phyloP scores from a whole-genome alignment of 1,140 invertebrate species.

The Propsilocerus akamusi region DNA sequence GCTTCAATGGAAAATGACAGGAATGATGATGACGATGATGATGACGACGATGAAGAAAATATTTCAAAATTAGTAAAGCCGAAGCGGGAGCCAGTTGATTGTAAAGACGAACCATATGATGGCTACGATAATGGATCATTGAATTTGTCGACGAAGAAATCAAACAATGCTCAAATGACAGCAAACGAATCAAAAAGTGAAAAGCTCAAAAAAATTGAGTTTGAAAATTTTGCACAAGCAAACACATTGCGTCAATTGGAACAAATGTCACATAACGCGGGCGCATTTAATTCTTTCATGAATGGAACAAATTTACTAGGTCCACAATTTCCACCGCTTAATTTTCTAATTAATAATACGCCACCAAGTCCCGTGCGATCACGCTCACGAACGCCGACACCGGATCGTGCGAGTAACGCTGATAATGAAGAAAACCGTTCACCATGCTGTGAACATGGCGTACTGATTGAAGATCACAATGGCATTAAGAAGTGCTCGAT shows the following conservation, averaged over 20 bases:
- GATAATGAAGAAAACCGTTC: background rate
- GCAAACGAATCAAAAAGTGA: background rate
- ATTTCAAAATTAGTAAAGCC: background rate
- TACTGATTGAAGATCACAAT: slow-evolving; percentile 21
- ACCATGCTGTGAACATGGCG: background rate
- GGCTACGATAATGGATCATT: slow-evolving; percentile 2
- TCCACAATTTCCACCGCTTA: slow-evolving; percentile 4
- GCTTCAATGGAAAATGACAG: slow-evolving; percentile 13
- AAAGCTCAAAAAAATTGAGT: background rate
- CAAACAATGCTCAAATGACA: background rate
- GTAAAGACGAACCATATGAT: background rate
- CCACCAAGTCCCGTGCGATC: background rate
- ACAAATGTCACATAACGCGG: slow-evolving; percentile 8
- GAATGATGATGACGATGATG: slow-evolving; percentile 6
- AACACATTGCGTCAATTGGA: background rate
- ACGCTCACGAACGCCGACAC: background rate
- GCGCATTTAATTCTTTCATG: slow-evolving; percentile 21
- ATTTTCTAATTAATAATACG: slow-evolving; percentile 1
- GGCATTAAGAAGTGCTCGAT: slow-evolving; percentile 74
- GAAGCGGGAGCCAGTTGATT: background rate
- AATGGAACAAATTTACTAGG: slow-evolving; percentile 10
- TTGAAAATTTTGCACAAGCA: background rate
- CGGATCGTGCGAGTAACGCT: background rate
- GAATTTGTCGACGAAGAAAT: slow-evolving; percentile 5
- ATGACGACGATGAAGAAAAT: slow-evolving; percentile 4